A percentile compares a stretch with the other conserved stretches of the same genome.
Evolutionary conservation across 2,113 vertebrate genomes (phyloP).

Genomic region (Amia ocellicauda): DNA sequence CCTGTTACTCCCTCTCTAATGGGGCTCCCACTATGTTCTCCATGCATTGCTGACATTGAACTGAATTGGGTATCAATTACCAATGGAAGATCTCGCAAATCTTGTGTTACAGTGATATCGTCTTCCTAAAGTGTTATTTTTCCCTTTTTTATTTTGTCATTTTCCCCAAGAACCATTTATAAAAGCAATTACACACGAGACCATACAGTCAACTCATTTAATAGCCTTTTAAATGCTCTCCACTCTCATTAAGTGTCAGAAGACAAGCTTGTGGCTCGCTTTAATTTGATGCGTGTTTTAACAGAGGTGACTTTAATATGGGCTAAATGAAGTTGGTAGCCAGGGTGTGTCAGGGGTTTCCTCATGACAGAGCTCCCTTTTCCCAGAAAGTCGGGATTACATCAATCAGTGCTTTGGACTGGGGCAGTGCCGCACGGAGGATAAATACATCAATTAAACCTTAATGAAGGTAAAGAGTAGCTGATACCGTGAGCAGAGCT

Average conservation of each 20-base stretch:
- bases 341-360: slow-evolving; percentile 8
- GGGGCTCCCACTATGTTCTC: no score
- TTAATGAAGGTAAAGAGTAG: no score
- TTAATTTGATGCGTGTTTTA: slow-evolving; percentile 1
- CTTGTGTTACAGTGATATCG: no score
- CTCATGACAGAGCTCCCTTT: not conserved
- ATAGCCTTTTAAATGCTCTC: not conserved
- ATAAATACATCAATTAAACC: no score
- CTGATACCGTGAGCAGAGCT: no score
- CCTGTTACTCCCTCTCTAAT: no score
- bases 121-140: no score
- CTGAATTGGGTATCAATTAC: no score
- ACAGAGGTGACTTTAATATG: not conserved
- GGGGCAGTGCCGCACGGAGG: no score
- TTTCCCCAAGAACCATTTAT: not conserved
- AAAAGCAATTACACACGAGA: not conserved
- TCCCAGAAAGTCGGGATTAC: not conserved
- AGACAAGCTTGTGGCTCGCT: not conserved
- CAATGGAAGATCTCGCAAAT: no score
- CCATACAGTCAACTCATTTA: not conserved
- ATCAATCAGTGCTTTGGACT: not conserved
- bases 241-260: not conserved
- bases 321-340: slow-evolving; percentile 8
- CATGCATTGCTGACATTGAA: no score
- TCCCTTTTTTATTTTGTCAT: no score